A percentile compares a stretch with the other conserved stretches of the same genome.
These are phyloP conservation scores for Nesoenas mayeri DNA, from an alignment of 2,113 vertebrate genomes.

Conservation along the genomic window DNA sequence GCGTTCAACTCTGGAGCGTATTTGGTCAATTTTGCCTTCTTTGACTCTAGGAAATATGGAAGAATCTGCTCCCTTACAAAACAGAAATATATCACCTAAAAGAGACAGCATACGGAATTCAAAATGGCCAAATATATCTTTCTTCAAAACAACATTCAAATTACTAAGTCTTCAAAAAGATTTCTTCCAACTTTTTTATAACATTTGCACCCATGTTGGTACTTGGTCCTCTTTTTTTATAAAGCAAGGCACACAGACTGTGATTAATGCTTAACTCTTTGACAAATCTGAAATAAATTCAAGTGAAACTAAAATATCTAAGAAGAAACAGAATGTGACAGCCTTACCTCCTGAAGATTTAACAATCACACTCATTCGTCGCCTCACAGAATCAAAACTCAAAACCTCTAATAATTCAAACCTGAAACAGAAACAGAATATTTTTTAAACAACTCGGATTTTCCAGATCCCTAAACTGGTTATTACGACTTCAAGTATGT, in stretches of 20 bases:
- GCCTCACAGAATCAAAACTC: constrained; percentile 94
- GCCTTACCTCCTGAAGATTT: constrained; percentile 80
- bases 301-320: not conserved
- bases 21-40: constrained; percentile 92
- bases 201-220: not conserved
- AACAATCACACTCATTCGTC: constrained; percentile 97
- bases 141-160: not conserved
- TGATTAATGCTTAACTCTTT: not conserved
- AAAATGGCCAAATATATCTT: not conserved
- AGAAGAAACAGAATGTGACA: not conserved
- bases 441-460: not conserved
- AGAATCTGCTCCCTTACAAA: constrained; percentile 98
- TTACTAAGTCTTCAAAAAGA: not conserved
- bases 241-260: not conserved
- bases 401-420: constrained; percentile 91
- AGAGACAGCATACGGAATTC: not conserved
- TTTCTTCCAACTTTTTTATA: not conserved
- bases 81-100: constrained; percentile 89
- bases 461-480: not conserved
- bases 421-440: constrained; percentile 65
- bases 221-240: not conserved
- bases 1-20: constrained; percentile 88
- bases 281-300: not conserved
- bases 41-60: constrained; percentile 93
- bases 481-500: not conserved